These are phyloP conservation scores for Oxygymnocypris stewartii DNA, from an alignment of 2,113 vertebrate genomes.

Conservation along the genomic window DNA sequence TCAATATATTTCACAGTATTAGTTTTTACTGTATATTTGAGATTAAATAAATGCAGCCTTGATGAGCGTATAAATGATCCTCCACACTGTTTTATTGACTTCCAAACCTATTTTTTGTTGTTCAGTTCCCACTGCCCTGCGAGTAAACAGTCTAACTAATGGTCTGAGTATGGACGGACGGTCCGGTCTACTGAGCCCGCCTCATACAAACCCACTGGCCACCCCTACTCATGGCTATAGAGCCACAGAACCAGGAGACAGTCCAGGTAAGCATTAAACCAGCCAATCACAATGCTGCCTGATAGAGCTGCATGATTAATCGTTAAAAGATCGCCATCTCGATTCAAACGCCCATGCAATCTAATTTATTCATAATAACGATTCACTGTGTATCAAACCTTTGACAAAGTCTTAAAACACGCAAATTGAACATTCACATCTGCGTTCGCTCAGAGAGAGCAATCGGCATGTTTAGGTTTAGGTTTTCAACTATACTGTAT, in stretches of 20 bases:
- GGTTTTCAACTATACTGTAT: too few relatives aligned
- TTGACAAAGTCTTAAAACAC: too few relatives aligned
- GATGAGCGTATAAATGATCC: neutral
- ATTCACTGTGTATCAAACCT: too few relatives aligned
- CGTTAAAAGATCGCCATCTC: too few relatives aligned
- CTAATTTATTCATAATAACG: too few relatives aligned
- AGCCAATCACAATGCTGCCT: neutral
- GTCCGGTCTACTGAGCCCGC: conserved; percentile 75
- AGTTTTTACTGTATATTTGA: neutral
- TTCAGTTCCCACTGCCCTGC: conserved; percentile 79
- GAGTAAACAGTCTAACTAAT: conserved; percentile 78
- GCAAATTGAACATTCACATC: too few relatives aligned
- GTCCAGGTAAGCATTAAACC: conserved; percentile 64
- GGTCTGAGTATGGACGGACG: conserved; percentile 78
- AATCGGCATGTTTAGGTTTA: too few relatives aligned
- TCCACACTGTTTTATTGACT: neutral
- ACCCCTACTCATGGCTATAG: conserved; percentile 79
- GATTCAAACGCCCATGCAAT: too few relatives aligned
- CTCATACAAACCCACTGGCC: conserved; percentile 74
- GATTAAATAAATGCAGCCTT: neutral
- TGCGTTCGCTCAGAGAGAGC: too few relatives aligned
- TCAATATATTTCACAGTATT: neutral
- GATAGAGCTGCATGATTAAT: too few relatives aligned
- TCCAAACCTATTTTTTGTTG: conserved; percentile 17
- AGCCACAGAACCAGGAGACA: conserved; percentile 81